phyloP scores from a whole-genome alignment of 2,888 invertebrate species.

The Pammene fasciana region DNA sequence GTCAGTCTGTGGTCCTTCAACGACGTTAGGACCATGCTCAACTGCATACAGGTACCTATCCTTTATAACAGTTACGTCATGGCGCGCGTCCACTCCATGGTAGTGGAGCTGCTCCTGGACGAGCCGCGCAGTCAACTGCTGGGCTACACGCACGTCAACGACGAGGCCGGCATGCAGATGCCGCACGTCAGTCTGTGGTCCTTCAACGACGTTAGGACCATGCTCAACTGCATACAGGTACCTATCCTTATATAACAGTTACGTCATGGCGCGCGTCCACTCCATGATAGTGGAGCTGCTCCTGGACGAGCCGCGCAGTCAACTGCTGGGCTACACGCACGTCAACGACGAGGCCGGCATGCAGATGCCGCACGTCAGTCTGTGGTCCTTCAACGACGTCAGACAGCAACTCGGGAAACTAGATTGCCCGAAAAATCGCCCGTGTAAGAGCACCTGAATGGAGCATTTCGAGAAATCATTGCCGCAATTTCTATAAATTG shows the following conservation, averaged over 20 bases:
- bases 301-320: slow-evolving; percentile 89
- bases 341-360: slow-evolving; percentile 92
- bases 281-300: slow-evolving; percentile 92
- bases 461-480: too few species aligned
- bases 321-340: slow-evolving; percentile 91
- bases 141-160: slow-evolving; percentile 93
- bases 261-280: slow-evolving; percentile 93
- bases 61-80: slow-evolving; percentile 87
- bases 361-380: slow-evolving; percentile 91
- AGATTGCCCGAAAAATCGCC: too few species aligned
- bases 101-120: slow-evolving; percentile 93
- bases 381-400: slow-evolving; percentile 92
- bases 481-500: too few species aligned
- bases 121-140: slow-evolving; percentile 88
- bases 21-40: slow-evolving; percentile 89
- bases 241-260: slow-evolving; percentile 80
- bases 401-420: slow-evolving; percentile 53
- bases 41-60: slow-evolving; percentile 90
- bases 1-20: slow-evolving; percentile 91
- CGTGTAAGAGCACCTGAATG: too few species aligned
- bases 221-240: slow-evolving; percentile 91
- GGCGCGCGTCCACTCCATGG: slow-evolving; percentile 92
- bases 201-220: slow-evolving; percentile 88
- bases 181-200: slow-evolving; percentile 93
- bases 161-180: slow-evolving; percentile 92